Evolutionary conservation across 1,140 invertebrate genomes (phyloP).

Genomic region (Plodia interpunctella): DNA sequence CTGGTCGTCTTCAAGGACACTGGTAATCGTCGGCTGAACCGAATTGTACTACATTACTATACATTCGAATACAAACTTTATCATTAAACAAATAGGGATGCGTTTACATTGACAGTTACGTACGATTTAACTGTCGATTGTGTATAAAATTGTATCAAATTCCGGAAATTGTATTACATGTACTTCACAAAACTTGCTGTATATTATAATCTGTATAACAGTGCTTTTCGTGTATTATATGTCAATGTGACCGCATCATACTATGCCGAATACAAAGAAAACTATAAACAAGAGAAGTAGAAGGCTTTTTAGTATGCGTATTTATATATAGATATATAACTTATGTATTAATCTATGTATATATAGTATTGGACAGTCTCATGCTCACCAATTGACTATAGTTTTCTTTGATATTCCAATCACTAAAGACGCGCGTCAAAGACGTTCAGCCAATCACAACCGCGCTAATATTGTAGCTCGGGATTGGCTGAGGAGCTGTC

Average conservation of each 20-base stretch:
- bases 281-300: too few species aligned
- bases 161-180: too few species aligned
- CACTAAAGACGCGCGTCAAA: not conserved
- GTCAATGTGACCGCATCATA: constrained; percentile 3
- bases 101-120: not conserved
- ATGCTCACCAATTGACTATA: too few species aligned
- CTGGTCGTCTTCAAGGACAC: not conserved
- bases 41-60: constrained; percentile 45
- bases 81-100: not conserved
- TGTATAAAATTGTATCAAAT: not conserved
- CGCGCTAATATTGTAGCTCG: constrained; percentile 7
- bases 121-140: not conserved
- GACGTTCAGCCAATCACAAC: not conserved
- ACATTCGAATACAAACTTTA: constrained; percentile 3
- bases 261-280: too few species aligned
- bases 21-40: constrained; percentile 32
- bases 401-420: too few species aligned
- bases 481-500: constrained; percentile 2
- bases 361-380: too few species aligned
- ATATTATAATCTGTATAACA: too few species aligned
- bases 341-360: too few species aligned
- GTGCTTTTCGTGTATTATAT: not conserved
- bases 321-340: too few species aligned
- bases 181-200: too few species aligned
- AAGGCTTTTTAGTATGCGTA: too few species aligned